Base-by-base conservation (phyloP, 2,113 vertebrate species). In the Elachura formosa region DNA sequence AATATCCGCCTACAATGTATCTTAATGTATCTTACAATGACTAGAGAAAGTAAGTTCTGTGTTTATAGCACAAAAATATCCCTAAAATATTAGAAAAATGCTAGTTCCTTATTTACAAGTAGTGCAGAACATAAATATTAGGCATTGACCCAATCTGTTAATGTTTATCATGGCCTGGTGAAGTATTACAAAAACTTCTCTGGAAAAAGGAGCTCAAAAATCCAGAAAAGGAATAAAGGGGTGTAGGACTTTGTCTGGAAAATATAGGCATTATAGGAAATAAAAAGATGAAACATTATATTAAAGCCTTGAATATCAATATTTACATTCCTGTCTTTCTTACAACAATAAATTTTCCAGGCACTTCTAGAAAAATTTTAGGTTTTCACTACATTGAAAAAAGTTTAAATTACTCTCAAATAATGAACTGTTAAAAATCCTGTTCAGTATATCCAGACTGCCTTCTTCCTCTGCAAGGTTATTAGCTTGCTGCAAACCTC, bases 401-500 rank as follows among this genome's bases (percentile, higher is more conserved):
- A 75, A 26, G 7, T 80, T 83, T 40, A 92, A 90, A 74, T 7
- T 3, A 84, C 68, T 45, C 54, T 55, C 63, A 94, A 79, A 55
- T 59, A 90, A 61, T 38, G 34, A 23, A 20, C 46, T 82, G 40
- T 38, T 79, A 58, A 95, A 96, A 87, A 63, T 69, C 21, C 77
- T n/a, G 41, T 52, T 95, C 54, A 55, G 4, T 40, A 80, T 45
- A 68, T 68, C n/a, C 68, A 77, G 52, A 59, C 77, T 91, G 15
- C 59, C 46, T 66, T 75, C 55, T 36, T 66, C 55, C 62, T 93
- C 79, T 45, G 59, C 67, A 92, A 69, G 79, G 78, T 95, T 95
- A 84, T 94, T 90, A 95, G 78, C 83, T 85, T 69, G 56, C 75
- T 92, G 94, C 86, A 94, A 91, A 82, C 26, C 63, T 79, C 84